Evolutionary conservation across 2,888 invertebrate species (phyloP).

Genomic region (Elaeidobius kamerunicus): DNA sequence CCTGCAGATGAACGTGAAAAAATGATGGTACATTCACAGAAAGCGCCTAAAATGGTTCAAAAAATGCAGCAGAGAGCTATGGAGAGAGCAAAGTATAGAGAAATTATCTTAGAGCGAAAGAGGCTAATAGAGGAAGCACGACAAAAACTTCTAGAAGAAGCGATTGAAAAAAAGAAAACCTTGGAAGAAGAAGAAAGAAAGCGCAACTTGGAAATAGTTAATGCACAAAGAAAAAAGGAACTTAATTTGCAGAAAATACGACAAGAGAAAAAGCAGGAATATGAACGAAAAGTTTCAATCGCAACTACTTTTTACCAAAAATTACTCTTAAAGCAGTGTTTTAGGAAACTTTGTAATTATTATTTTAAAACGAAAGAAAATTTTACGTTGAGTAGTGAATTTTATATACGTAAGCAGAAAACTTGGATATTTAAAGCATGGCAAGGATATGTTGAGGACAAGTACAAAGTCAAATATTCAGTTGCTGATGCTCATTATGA

Average conservation of each 20-base stretch:
- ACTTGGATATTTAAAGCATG: constrained; percentile 36
- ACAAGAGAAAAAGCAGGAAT: constrained; percentile 53
- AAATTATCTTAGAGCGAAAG: constrained; percentile 53
- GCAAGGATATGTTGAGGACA: constrained; percentile 35
- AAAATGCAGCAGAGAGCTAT: constrained; percentile 72
- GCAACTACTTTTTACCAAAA: constrained; percentile 49
- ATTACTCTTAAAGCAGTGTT: constrained; percentile 44
- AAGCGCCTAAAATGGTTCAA: constrained; percentile 66
- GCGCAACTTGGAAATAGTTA: constrained; percentile 59
- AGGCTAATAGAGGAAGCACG: constrained; percentile 52
- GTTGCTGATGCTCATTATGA: constrained; percentile 58
- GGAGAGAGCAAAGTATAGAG: constrained; percentile 55
- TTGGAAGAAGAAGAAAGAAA: constrained; percentile 61
- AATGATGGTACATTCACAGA: constrained; percentile 52
- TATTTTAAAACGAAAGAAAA: constrained; percentile 46
- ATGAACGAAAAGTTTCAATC: constrained; percentile 48
- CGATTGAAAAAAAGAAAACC: constrained; percentile 55
- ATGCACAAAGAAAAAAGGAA: constrained; percentile 59
- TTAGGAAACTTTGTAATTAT: constrained; percentile 47
- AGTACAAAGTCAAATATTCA: constrained; percentile 50
- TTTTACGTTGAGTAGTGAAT: constrained; percentile 36
- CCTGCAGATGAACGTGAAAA: constrained; percentile 48
- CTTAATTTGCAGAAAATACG: constrained; percentile 56
- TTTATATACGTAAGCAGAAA: constrained; percentile 39
- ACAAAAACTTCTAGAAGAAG: constrained; percentile 59